Base-by-base conservation (phyloP, 2,113 vertebrate species). In the Scopus umbretta region DNA sequence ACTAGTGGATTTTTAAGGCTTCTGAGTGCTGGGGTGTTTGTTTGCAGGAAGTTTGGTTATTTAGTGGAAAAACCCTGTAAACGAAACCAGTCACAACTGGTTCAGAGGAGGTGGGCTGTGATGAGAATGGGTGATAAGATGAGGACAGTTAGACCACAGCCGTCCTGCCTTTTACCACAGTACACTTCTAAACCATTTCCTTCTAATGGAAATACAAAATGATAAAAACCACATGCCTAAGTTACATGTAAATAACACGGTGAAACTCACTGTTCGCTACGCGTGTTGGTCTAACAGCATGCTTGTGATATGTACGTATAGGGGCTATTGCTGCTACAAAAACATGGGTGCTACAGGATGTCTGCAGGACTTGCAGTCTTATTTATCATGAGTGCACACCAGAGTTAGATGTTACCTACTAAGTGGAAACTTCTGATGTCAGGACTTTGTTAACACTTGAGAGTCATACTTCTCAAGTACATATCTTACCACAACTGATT, bases 111-210 rank as follows among this genome's bases (percentile, higher is more conserved):
- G 80, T 74, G 73, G 75, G 84, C 59, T 50, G 40, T 1, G 88
- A 92, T 86, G 70, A 61, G 59, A 73, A 71, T 5, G 38, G 4
- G 47, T 34, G 91, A 96, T 95, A 96, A 95, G 90, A 40, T 40
- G 80, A 83, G 80, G 62, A 80, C 97, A 94, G 98, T 98, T 98
- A 98, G 88, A 97, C 98, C 98, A 96, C 97, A 97, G 68, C 13
- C 88, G 7, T 47, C 87, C 83, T 83, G 81, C 15, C 45, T 72
- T 30, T 59, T 68, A 94, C 94, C 92, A 80, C 87, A 80, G 45
- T 1, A 8, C 16, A 43, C 38, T 86, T 80, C 81, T 82, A 70
- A 94, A 71, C 87, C 94, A 62, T 74, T 96, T 95, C 91, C 40
- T 80, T 56, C 78, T 94, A 91, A 93, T 75, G 58, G 55, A 61